Base-by-base conservation (phyloP, 2,888 invertebrate genomes). In the Platynereis dumerilii region DNA sequence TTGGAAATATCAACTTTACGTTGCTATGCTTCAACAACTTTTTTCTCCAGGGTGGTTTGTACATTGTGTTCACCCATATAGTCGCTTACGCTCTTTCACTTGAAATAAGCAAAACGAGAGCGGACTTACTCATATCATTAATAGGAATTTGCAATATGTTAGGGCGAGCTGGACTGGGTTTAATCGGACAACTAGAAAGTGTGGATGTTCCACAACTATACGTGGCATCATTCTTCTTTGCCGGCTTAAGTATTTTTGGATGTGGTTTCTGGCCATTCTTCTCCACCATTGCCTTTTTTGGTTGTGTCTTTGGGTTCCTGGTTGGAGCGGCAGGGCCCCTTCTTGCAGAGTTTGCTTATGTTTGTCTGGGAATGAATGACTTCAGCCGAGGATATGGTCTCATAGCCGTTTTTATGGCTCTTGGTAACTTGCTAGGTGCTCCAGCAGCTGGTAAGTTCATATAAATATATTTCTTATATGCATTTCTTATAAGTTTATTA, bases 371-470 rank as follows among this genome's bases (percentile, higher is more conserved):
- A 15, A 60, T 76, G 17, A 66, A 67, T 27, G 60, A 71, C 26
- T 74, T 76, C 64, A 69, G 73, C 52, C 71, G 69, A 48, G 76
- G 72, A 10, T 73, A 74, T 58, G 75, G 76, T 15, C 73, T 70
- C 55, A 64, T 75, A 2, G 54, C 72, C 20, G 56, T 74, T 15
- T 72, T 75, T 56, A 71, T 71, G 66, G 74, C 72, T 5, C 65
- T 70, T 0, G 75, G 76, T 7, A 70, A 72, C 56, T 67, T 76
- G 28, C 58, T 73, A 17, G 76, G 76, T 2, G 76, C 72, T n/a
- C 74, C 73, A 5, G 27, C 73, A 7, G 72, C 76, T 66, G 75
- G 76, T 76, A 64, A 66, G 34, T 34, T 34, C 5, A n/a, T n/a
- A n/a, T n/a, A n/a, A n/a, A n/a, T n/a, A n/a, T n/a, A n/a, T n/a